Conservation (phyloP, 2,113 vertebrate species). For the Ptilorrhoa leucosticta region DNA sequence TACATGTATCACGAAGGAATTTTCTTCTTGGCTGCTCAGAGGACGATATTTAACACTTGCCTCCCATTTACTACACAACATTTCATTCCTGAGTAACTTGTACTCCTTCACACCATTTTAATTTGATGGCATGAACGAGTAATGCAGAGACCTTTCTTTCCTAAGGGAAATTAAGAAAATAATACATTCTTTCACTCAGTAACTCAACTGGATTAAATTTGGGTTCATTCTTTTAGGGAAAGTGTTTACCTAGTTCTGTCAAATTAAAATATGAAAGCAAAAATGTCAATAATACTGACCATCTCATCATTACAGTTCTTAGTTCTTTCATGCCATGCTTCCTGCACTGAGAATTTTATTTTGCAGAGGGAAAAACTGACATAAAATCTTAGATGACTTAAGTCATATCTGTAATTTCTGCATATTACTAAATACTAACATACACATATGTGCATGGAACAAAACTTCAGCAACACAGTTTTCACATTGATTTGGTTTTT, state of each 20-base stretch:
- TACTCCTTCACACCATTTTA: neutral
- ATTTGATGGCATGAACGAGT: neutral
- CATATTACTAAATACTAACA: neutral
- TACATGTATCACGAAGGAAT: neutral
- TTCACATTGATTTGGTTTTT: neutral
- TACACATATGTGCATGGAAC: neutral
- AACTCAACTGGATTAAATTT: constrained; percentile 16
- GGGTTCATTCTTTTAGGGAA: constrained; percentile 2
- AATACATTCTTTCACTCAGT: constrained; percentile 27
- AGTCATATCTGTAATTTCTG: neutral
- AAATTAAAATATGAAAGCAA: constrained; percentile 16
- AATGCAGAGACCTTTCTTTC: constrained; percentile 22
- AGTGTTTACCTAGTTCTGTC: neutral
- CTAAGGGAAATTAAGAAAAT: constrained; percentile 46
- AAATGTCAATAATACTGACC: neutral
- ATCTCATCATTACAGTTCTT: neutral
- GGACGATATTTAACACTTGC: neutral
- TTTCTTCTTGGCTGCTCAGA: neutral
- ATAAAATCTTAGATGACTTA: neutral
- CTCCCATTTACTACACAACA: neutral
- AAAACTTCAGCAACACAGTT: neutral
- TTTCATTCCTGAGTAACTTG: neutral
- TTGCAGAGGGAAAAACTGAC: neutral
- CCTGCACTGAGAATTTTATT: neutral
- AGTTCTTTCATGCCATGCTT: neutral